Conservation (phyloP, 2,113 vertebrate species). For the Embiotoca jacksoni region DNA sequence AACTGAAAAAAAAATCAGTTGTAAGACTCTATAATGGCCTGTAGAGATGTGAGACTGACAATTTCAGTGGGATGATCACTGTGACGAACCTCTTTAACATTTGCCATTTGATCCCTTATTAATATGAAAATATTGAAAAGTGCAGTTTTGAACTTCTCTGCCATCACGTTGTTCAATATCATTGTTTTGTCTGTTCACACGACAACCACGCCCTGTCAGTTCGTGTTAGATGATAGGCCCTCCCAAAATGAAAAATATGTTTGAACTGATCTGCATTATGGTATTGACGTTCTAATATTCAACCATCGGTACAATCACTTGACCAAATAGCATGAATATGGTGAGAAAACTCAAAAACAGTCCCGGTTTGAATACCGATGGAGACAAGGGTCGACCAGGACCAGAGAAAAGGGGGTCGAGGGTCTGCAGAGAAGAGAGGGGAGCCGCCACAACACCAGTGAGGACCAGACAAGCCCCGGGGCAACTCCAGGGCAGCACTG, state of each 20-base stretch:
- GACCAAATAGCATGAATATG: neutral
- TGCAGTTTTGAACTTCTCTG: no score
- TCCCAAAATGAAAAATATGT: no score
- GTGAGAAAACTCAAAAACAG: neutral
- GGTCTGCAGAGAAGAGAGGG: conserved; percentile 15
- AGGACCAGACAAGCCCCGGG: conserved; percentile 59
- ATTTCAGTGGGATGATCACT: no score
- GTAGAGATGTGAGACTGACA: neutral
- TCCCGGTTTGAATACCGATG: conserved; percentile 6
- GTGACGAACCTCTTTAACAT: no score
- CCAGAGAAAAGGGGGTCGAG: neutral
- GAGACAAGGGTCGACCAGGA: conserved; percentile 13
- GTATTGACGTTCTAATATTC: neutral
- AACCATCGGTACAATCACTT: neutral
- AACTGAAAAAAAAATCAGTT: neutral
- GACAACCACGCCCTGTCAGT: no score
- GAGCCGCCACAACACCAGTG: conserved; percentile 33
- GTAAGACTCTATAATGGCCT: conserved; percentile 3
- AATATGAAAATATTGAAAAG: no score
- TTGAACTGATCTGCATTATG: no score
- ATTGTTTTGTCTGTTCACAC: no score
- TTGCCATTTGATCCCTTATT: no score
- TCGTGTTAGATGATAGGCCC: no score
- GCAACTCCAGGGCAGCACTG: conserved; percentile 32
- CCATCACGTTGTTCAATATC: no score